A percentile compares a stretch with the other conserved stretches of the same genome.
phyloP scores from a whole-genome alignment of 1,140 invertebrate species.

The Hycleus cichorii region DNA sequence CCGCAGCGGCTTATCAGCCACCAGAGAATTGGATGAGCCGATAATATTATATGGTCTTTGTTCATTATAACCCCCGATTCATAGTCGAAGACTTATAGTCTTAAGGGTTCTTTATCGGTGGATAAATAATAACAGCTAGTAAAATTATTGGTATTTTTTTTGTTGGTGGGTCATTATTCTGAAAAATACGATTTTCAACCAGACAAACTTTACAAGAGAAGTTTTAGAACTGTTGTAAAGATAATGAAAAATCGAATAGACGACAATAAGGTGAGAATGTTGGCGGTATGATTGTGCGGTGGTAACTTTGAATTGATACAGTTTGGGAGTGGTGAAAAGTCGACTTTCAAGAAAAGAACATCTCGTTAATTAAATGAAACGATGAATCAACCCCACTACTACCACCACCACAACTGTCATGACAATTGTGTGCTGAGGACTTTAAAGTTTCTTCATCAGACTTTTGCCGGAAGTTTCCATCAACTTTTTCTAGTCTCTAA shows the following conservation, averaged over 20 bases:
- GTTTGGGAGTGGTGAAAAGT: slow-evolving; percentile 1
- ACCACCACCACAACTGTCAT: not conserved
- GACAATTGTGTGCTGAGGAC: not conserved
- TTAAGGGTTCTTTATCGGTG: too few species aligned
- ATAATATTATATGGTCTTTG: slow-evolving; percentile 20
- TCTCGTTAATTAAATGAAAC: slow-evolving; percentile 10
- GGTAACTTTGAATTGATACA: too few species aligned
- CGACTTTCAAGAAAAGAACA: not conserved
- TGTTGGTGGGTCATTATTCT: too few species aligned
- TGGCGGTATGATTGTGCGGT: too few species aligned
- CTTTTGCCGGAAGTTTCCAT: slow-evolving; percentile 26
- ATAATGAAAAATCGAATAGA: slow-evolving; percentile 13
- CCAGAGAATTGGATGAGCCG: slow-evolving; percentile 28
- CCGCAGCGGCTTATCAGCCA: slow-evolving; percentile 30
- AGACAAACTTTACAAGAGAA: not conserved
- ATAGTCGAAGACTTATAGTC: too few species aligned
- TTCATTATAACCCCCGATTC: too few species aligned
- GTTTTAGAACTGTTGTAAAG: slow-evolving; percentile 6
- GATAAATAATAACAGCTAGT: too few species aligned
- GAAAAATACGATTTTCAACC: not conserved
- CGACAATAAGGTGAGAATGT: not conserved
- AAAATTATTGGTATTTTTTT: too few species aligned
- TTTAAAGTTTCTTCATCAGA: slow-evolving; percentile 4
- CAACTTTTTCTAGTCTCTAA: too few species aligned
- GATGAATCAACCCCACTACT: slow-evolving; percentile 5